Conservation (phyloP, 2,113 vertebrate species). For the Bungarus multicinctus region DNA sequence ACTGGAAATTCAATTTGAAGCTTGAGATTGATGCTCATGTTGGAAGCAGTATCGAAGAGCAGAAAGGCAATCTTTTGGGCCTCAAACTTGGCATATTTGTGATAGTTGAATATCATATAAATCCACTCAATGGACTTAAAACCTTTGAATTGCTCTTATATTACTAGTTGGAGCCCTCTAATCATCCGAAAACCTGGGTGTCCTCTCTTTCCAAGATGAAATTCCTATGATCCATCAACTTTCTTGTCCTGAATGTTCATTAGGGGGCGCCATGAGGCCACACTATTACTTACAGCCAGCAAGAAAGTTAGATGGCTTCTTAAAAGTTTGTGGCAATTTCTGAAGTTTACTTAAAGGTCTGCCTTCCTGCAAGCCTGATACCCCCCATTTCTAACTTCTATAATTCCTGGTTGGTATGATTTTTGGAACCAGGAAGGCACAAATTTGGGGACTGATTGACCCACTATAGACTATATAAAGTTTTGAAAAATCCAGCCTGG, state of each 20-base stretch:
- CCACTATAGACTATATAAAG: neutral
- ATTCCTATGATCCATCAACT: neutral
- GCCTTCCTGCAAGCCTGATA: neutral
- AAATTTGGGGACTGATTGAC: neutral
- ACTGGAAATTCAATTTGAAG: neutral
- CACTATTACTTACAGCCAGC: neutral
- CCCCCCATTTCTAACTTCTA: neutral
- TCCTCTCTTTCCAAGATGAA: neutral
- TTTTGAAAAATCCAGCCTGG: neutral
- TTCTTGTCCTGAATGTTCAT: neutral
- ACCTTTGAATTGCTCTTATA: constrained; percentile 14
- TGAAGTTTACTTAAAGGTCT: neutral
- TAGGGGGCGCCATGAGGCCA: constrained; percentile 8
- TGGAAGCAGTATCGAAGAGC: neutral
- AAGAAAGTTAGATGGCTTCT: neutral
- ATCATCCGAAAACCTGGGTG: neutral
- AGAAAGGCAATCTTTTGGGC: neutral
- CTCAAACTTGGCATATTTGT: neutral
- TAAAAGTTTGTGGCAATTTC: neutral
- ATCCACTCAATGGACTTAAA: neutral
- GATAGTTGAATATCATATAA: neutral
- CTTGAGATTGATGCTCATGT: neutral
- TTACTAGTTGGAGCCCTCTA: neutral
- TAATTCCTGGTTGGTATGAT: neutral
- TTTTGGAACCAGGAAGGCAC: neutral